Base-by-base conservation (phyloP, 1,140 invertebrate species). In the Ooceraea biroi region DNA sequence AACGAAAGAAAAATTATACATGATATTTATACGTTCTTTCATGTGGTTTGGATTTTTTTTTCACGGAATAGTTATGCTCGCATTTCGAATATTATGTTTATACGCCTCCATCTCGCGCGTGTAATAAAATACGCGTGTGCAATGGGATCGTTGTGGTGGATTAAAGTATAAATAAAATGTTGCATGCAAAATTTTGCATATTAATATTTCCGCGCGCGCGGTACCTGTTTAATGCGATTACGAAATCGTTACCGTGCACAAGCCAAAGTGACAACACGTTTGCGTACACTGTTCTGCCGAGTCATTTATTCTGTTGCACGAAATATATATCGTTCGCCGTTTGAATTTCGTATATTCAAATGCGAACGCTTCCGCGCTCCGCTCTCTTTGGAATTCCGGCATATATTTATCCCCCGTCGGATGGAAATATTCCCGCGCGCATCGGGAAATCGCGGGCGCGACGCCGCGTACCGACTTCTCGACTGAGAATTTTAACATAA, bases 361-460 rank as follows among this genome's bases (percentile, higher is more conserved):
- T 57, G 57, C 22, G 25, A n/a, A n/a, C 44, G 22, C 44, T 12
- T 36, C 58, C n/a, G 44, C 36, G 36, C 36, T 36, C 7, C 25
- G 50, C 8, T 57, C 74, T 25, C 76, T 78, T 69, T 80, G 76
- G 69, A 80, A 80, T 80, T 80, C 76, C 66, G 76, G 17, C 65
- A 80, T 80, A 80, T 80, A 80, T 80, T 80, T 80, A 80, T 80
- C 69, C 76, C 65, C 76, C 65, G 69, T 57, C 76, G 50, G 41
- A 80, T 80, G 65, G 76, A 80, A 80, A 80, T 80, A 58, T 71
- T 58, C 25, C n/a, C n/a, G 57, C 25, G 65, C 63, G 58, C 27
- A 66, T 77, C 76, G 57, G 76, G 71, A 71, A 80, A 80, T 80
- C 65, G 65, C 50, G 22, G 27, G 76, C 63, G 8, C 60, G 63